A percentile compares a stretch with the other conserved stretches of the same genome.
Conservation (phyloP, 2,797 vertebrate genomes). For the Anguilla megastoma region DNA sequence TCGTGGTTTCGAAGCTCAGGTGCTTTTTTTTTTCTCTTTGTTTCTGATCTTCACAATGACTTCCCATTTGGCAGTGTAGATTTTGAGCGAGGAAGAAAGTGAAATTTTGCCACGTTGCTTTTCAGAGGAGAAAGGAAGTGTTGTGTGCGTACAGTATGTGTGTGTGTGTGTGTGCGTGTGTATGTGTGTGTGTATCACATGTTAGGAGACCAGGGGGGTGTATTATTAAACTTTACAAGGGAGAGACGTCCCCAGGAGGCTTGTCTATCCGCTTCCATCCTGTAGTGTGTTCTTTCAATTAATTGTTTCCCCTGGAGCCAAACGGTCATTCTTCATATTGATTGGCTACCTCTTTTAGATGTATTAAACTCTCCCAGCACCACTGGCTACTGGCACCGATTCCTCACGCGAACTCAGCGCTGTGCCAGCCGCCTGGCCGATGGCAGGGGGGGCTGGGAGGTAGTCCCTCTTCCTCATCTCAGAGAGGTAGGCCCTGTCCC, state of each 20-base stretch:
- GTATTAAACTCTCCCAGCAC: constrained; percentile 49
- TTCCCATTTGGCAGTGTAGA: background rate
- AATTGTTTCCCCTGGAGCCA: constrained; percentile 64
- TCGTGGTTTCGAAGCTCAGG: constrained; percentile 33
- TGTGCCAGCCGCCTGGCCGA: background rate
- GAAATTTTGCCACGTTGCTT: background rate
- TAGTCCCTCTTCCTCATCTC: constrained; percentile 24
- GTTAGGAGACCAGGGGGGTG: background rate
- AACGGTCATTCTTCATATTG: constrained; percentile 55
- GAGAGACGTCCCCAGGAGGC: constrained; percentile 32
- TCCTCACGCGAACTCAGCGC: constrained; percentile 20
- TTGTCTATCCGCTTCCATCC: constrained; percentile 32
- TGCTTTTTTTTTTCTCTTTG: constrained; percentile 42
- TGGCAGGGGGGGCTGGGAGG: constrained; percentile 22
- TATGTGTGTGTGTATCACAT: background rate
- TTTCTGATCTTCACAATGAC: constrained; percentile 10
- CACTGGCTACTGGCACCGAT: constrained; percentile 24
- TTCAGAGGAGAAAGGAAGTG: background rate
- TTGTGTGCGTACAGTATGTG: background rate
- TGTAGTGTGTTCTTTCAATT: constrained; percentile 52
- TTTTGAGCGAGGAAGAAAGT: background rate
- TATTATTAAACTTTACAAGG: constrained; percentile 24
- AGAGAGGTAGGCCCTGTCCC: background rate
- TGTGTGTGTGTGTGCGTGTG: background rate
- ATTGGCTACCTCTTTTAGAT: constrained; percentile 60